phyloP scores from a whole-genome alignment of 2,888 invertebrate species.

The Chironomus tentans region DNA sequence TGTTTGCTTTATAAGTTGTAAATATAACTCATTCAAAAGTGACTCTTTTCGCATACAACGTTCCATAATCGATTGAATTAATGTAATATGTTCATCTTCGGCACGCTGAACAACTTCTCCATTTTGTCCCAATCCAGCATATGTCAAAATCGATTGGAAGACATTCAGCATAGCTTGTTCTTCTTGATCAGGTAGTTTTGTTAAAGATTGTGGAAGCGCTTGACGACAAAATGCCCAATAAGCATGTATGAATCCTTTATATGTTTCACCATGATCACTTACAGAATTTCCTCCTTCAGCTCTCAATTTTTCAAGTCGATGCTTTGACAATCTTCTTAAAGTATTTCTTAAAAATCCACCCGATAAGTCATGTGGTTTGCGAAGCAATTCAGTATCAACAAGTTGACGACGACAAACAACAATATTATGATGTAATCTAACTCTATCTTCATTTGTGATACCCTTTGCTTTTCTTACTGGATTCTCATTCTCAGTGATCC shows the following conservation, averaged over 20 bases:
- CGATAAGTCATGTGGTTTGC: constrained; percentile 72
- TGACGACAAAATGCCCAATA: constrained; percentile 88
- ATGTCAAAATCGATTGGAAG: constrained; percentile 81
- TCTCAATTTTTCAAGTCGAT: constrained; percentile 67
- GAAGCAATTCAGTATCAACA: constrained; percentile 71
- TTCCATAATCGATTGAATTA: constrained; percentile 83
- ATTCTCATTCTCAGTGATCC: constrained; percentile 66
- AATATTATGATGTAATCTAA: constrained; percentile 78
- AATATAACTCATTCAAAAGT: constrained; percentile 78
- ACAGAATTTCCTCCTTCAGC: constrained; percentile 54
- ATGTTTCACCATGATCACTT: constrained; percentile 67
- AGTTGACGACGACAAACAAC: constrained; percentile 72
- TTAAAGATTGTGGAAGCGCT: constrained; percentile 70
- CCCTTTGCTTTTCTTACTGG: constrained; percentile 53
- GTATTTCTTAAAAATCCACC: constrained; percentile 86
- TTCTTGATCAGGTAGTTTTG: constrained; percentile 74
- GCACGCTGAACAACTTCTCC: constrained; percentile 59
- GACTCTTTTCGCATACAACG: constrained; percentile 85
- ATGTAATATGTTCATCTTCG: constrained; percentile 78
- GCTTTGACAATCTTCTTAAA: constrained; percentile 73
- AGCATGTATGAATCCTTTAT: constrained; percentile 75
- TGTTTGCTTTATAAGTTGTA: constrained; percentile 84
- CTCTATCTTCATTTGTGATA: constrained; percentile 80
- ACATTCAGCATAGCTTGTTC: constrained; percentile 80
- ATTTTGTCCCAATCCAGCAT: constrained; percentile 71